phyloP scores from a whole-genome alignment of 2,113 vertebrate genomes.

The Crotalus tigris region DNA sequence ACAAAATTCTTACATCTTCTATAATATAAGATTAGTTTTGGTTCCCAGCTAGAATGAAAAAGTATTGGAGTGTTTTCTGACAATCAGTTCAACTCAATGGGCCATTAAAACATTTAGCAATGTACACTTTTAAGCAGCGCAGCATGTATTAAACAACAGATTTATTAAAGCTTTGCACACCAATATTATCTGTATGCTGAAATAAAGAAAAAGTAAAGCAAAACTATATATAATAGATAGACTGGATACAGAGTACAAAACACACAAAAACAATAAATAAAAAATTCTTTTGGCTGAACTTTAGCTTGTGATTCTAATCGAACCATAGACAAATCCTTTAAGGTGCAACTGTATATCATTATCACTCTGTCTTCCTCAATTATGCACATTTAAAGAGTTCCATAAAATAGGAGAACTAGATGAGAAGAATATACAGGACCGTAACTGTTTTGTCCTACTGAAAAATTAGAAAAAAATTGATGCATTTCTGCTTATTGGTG shows the following conservation, averaged over 20 bases:
- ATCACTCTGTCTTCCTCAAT: background rate
- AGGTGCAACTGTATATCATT: background rate
- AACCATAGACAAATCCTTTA: background rate
- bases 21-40: background rate
- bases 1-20: slow-evolving; percentile 19
- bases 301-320: background rate
- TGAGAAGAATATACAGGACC: background rate
- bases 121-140: background rate
- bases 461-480: background rate
- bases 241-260: background rate
- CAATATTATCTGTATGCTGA: background rate
- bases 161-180: background rate
- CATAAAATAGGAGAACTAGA: background rate
- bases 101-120: background rate
- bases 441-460: background rate
- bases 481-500: background rate
- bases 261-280: background rate
- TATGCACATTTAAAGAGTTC: background rate
- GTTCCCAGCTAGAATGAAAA: background rate
- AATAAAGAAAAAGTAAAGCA: background rate
- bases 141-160: background rate
- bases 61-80: background rate
- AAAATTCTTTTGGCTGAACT: background rate
- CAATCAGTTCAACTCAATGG: background rate
- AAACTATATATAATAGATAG: background rate